phyloP scores from a whole-genome alignment of 2,888 invertebrate species.

The Crocallis elinguaria region DNA sequence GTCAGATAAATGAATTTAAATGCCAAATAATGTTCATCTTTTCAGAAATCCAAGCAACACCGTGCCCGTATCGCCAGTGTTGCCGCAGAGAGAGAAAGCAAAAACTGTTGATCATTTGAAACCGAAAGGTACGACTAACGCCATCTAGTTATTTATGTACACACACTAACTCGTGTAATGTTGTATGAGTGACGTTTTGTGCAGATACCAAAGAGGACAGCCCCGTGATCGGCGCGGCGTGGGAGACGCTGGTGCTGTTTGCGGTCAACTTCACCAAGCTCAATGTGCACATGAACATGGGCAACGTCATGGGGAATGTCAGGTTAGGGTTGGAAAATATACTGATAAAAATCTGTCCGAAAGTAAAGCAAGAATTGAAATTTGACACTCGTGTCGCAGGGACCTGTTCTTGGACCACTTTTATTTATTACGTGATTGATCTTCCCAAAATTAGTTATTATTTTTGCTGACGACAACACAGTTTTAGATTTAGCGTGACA shows the following conservation, averaged over 20 bases:
- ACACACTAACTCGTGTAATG: too few species aligned
- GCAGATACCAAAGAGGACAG: slow-evolving; percentile 27
- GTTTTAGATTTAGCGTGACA: too few species aligned
- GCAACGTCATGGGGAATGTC: slow-evolving; percentile 99
- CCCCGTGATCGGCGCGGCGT: slow-evolving; percentile 85
- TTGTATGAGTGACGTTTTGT: too few species aligned
- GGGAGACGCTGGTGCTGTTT: slow-evolving; percentile 98
- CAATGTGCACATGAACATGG: slow-evolving; percentile 99
- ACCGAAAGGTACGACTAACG: slow-evolving; percentile 61
- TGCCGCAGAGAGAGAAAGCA: slow-evolving; percentile 76
- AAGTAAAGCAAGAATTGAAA: too few species aligned
- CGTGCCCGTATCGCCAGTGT: slow-evolving; percentile 68
- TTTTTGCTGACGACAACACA: too few species aligned
- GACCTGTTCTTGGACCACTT: too few species aligned
- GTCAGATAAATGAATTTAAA: too few species aligned
- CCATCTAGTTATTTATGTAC: neutral
- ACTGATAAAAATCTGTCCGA: too few species aligned
- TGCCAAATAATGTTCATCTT: slow-evolving; percentile 2
- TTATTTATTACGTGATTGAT: too few species aligned
- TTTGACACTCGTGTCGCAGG: too few species aligned
- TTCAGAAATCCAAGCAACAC: slow-evolving; percentile 55
- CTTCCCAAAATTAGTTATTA: too few species aligned
- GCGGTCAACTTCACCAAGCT: slow-evolving; percentile 98
- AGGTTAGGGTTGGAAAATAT: slow-evolving; percentile 79
- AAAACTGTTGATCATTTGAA: slow-evolving; percentile 71